Evolutionary conservation across 2,888 invertebrate genomes (phyloP), one percentile per base, ranked within the genome.

Genomic region (Stenodera caucasica): DNA sequence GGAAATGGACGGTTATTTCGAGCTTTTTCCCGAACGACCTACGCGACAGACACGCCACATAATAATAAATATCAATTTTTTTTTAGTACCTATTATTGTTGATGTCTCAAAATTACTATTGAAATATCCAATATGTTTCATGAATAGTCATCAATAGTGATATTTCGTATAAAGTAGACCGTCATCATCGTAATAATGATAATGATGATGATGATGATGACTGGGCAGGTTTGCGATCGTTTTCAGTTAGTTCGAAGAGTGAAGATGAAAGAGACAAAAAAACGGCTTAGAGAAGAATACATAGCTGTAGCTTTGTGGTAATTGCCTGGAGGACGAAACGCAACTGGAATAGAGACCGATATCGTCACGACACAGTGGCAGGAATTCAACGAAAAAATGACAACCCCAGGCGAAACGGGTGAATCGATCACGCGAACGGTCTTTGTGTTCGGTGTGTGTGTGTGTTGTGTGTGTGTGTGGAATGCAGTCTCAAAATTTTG

Each of bases 341-440:
- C 40, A 40, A 40, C 40, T 40, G 40, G 40, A 40, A 40, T 40
- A 40, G 40, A 40, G 40, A 40, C 40, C 40, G 40, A 40, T 40
- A 40, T 40, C 18, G 40, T 40, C 40, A 40, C 40, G 40, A 40
- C 40, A 26, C 55, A 54, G 57, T 57, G 61, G 60, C 60, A 56
- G 57, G 64, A 70, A 72, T 72, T 68, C 67, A 66, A 61, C 68
- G 71, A 75, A 73, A 72, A 75, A 74, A 72, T 75, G 73, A 75
- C 74, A 74, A 74, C 75, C 75, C 68, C 71, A 66, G 75, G 75
- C 75, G 61, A 72, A 75, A 74, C 67, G 63, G 69, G 69, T 69
- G 67, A 67, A 73, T 72, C 70, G 70, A 72, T 74, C 76, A 76
- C 76, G 75, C 76, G 70, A 75, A 56, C 67, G 63, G 63, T 67